Evolutionary conservation across 2,113 vertebrate species (phyloP), one percentile per base, ranked within the genome.

Genomic region (Chamaea fasciata): DNA sequence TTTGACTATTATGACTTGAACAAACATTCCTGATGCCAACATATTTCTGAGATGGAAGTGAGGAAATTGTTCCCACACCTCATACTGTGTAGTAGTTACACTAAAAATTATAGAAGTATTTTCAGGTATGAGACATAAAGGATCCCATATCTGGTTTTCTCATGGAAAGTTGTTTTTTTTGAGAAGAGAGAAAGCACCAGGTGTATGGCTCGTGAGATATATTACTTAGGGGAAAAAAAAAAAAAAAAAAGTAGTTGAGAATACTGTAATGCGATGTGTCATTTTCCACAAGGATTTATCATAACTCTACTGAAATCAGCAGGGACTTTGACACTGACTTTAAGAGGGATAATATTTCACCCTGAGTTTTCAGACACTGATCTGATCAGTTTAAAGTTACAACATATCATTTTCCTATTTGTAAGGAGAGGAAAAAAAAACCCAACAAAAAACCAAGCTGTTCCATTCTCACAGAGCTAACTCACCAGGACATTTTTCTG

Each of bases 371-470:
- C 63, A 90, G 87, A 59, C 18, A 28, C 28, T 67, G 62, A 87
- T 91, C 68, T 77, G 80, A 87, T 87, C 84, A 78, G 13, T 62
- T 84, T 96, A 79, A 87, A 75, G 30, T 87, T 89, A 64, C 74
- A 89, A 91, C n/a, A 39, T 31, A 33, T 55, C 30, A 70, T 91
- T 78, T 91, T 84, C 30, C 52, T 75, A 31, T 76, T 89, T 63
- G 13, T 33, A 44, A 62, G 24, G 15, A 59, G 20, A 53, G 24
- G 6, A 4, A 8, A 8, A 19, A 67, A 35, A 28, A 33, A n/a
- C n/a, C n/a, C n/a, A n/a, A n/a, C n/a, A 41, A 30, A 47, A 23
- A 23, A 52, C 5, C 35, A 80, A 82, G 18, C 18, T 2, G 3
- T 80, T 69, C 76, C 24, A 69, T 89, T 86, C 52, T 80, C 28